phyloP scores from a whole-genome alignment of 2,113 vertebrate species.

The Crotalus horridus region DNA sequence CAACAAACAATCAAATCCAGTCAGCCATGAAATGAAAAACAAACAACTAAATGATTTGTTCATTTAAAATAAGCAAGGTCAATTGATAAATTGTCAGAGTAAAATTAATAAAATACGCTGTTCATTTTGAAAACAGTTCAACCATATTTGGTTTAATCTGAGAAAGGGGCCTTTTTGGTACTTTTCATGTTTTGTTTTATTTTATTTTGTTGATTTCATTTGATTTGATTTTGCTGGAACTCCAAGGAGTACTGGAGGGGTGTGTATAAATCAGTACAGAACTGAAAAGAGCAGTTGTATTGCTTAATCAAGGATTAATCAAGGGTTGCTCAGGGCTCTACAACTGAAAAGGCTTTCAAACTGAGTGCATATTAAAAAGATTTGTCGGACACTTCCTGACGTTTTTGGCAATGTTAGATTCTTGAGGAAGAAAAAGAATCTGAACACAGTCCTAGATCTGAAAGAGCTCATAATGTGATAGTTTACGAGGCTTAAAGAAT shows the following conservation, averaged over 20 bases:
- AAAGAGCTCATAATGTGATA: neutral
- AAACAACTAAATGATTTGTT: slow-evolving; percentile 62
- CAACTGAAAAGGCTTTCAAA: neutral
- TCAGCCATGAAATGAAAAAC: slow-evolving; percentile 48
- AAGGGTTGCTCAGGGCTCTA: neutral
- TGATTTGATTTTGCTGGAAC: neutral
- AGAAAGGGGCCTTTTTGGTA: neutral
- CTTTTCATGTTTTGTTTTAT: neutral
- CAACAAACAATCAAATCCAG: slow-evolving; percentile 42
- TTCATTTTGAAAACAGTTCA: neutral
- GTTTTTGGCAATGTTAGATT: neutral
- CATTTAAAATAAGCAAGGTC: slow-evolving; percentile 47
- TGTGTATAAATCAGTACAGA: neutral
- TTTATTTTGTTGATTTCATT: neutral
- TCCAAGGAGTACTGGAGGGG: neutral
- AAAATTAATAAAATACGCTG: slow-evolving; percentile 40
- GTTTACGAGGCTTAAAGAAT: neutral
- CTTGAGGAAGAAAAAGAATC: neutral
- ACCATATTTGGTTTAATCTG: neutral
- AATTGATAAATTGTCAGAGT: slow-evolving; percentile 38
- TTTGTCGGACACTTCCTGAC: neutral
- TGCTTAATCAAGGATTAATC: neutral
- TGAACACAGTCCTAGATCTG: neutral
- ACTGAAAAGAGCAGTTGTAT: neutral
- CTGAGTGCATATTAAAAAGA: neutral